Evolutionary conservation across 2,888 invertebrate genomes (phyloP), one percentile per base, ranked within the genome.

Genomic region (Epirrita christyi): DNA sequence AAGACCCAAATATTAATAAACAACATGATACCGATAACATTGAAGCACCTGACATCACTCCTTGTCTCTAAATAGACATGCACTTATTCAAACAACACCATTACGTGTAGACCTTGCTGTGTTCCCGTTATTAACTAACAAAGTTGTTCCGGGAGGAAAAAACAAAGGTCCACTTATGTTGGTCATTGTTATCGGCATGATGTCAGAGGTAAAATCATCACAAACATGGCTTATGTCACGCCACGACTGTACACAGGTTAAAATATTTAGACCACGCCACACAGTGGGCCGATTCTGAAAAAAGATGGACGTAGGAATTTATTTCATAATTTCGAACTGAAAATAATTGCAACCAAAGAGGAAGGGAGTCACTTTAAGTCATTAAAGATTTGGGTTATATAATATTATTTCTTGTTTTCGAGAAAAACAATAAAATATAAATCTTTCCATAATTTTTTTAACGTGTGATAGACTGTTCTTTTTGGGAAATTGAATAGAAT

Each of bases 1-100:
- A 0, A 9, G 36, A 8, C 38, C 14, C 7, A 38, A 38, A n/a
- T n/a, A n/a, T n/a, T 14, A 42, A 55, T 48, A 51, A 58, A 53
- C 36, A 53, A 47, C 37, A 52, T 13, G 37, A 27, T 32, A 49
- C 34, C 27, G 44, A 58, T 45, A 55, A 45, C 14, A n/a, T 14
- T 15, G 4, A 9, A 43, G 48, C 43, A 48, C 44, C 38, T 86
- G 83, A 87, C 83, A 83, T 88, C 85, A 87, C 62, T 70, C 78
- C 76, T 78, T 72, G 74, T 36, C 45, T 67, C 80, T 88, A 88
- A 81, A 83, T 89, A 88, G 87, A 82, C 82, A 80, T 88, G 87
- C 87, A 87, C 72, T 70, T 76, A 78, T 66, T 68, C 51, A 36
- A 3, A 32, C 3, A 14, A 45, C 28, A 28, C 66, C 65, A 59